Base-by-base conservation (phyloP, 2,113 vertebrate species). In the Eidolon helvum region DNA sequence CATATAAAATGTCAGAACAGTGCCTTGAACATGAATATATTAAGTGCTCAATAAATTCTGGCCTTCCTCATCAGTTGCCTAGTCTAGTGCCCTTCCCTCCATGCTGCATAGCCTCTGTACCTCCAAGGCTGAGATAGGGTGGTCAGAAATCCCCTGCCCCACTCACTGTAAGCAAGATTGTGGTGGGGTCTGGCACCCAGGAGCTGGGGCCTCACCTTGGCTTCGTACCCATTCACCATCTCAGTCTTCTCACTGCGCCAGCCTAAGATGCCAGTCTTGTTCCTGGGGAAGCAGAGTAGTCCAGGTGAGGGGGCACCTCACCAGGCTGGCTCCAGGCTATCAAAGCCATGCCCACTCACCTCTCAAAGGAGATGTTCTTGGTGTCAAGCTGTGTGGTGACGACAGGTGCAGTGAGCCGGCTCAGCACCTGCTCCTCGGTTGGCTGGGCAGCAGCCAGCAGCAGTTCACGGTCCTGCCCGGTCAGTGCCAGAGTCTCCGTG, bases 181-280 rank as follows among this genome's bases (percentile, higher is more conserved):
- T 19, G 72, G 61, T 21, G 4, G 19, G n/a, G 69, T 11, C 61
- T 18, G 43, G 55, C 14, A 1, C 4, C 35, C 7, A 1, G 9
- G 50, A 77, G 79, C 80, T 4, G 30, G 5, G 35, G 72, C 84
- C 98, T 99, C 97, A 99, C 99, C 99, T 99, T 99, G 95, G 99
- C 98, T 98, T 99, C 99, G 0, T 99, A 99, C 88, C 99, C 99
- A 2, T 99, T 99, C 98, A 99, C 99, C 96, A 98, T 98, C 98
- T 99, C 99, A 0, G 99, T 99, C 99, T 99, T 99, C 99, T 99
- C 99, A 0, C 99, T 99, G 87, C 99, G 99, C 99, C 99, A 99
- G 97, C 99, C 99, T 98, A 99, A 98, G 96, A 99, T 99, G 40
- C 99, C 99, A 0, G 99, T 99, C 98, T 99, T 99, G 97, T 99